Evolutionary conservation across 2,888 invertebrate genomes (phyloP).

Genomic region (Watsonalla binaria): DNA sequence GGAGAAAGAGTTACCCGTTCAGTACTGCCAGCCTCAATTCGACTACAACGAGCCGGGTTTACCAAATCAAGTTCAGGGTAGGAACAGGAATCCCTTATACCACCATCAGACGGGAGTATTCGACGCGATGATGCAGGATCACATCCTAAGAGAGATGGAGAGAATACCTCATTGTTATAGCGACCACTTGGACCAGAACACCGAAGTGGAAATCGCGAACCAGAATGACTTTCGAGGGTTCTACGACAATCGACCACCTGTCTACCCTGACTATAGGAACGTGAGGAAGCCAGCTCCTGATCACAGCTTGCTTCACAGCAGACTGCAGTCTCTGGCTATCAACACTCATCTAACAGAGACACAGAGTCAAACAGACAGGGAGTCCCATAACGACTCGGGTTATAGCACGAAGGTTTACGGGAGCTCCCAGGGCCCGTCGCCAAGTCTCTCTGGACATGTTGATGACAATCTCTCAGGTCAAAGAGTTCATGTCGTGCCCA

Average conservation of each 20-base stretch:
- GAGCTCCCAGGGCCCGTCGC: constrained; percentile 87
- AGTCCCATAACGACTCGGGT: constrained; percentile 90
- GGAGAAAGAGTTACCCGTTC: constrained; percentile 48
- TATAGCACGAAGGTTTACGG: constrained; percentile 91
- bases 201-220: constrained; percentile 70
- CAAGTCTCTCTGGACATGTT: constrained; percentile 82
- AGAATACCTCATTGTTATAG: constrained; percentile 73
- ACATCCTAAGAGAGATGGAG: constrained; percentile 71
- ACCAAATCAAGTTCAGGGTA: constrained; percentile 49
- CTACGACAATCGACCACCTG: constrained; percentile 58
- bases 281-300: constrained; percentile 56
- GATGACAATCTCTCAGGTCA: constrained; percentile 68
- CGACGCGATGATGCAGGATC: constrained; percentile 76
- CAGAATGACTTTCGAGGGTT: constrained; percentile 65
- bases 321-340: constrained; percentile 69
- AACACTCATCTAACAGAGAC: constrained; percentile 71
- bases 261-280: constrained; percentile 45
- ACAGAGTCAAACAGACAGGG: constrained; percentile 78
- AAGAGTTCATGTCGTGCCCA: constrained; percentile 50
- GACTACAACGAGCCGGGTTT: constrained; percentile 57
- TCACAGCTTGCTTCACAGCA: constrained; percentile 63
- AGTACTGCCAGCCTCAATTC: constrained; percentile 46
- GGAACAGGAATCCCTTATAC: constrained; percentile 66
- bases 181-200: constrained; percentile 66
- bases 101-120: constrained; percentile 67